phyloP scores from a whole-genome alignment of 2,113 vertebrate genomes.

The Triplophysa tibetana region DNA sequence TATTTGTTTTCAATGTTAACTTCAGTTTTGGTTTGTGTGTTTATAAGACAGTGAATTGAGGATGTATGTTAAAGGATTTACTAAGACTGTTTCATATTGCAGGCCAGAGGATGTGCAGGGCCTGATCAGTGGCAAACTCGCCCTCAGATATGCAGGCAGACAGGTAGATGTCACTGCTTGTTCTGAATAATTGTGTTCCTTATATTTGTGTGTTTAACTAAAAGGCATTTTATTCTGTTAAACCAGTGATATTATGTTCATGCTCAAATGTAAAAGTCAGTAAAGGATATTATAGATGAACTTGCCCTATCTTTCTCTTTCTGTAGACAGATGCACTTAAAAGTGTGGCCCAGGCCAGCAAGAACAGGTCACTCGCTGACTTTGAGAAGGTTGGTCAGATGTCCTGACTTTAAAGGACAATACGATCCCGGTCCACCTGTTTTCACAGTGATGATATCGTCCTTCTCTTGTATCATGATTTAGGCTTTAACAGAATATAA shows the following conservation, averaged over 20 bases:
- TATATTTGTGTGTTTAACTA: too few relatives aligned
- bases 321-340: constrained; percentile 94
- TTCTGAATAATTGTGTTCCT: too few relatives aligned
- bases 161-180: constrained; percentile 75
- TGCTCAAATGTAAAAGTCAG: not conserved
- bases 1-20: not conserved
- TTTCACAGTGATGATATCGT: not conserved
- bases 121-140: constrained; percentile 94
- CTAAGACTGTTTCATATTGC: constrained; percentile 19
- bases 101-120: constrained; percentile 96
- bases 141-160: constrained; percentile 87
- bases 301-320: constrained; percentile 37
- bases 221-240: too few relatives aligned
- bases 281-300: not conserved
- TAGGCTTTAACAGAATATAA: constrained; percentile 96
- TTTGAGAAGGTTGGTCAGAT: constrained; percentile 89
- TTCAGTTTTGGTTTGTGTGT: not conserved
- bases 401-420: not conserved
- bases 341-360: constrained; percentile 94
- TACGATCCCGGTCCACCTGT: not conserved
- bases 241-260: too few relatives aligned
- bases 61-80: not conserved
- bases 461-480: not conserved
- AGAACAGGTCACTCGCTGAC: constrained; percentile 96
- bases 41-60: too few relatives aligned